Conservation (phyloP, 2,797 vertebrate genomes). For the Alosa sapidissima region DNA sequence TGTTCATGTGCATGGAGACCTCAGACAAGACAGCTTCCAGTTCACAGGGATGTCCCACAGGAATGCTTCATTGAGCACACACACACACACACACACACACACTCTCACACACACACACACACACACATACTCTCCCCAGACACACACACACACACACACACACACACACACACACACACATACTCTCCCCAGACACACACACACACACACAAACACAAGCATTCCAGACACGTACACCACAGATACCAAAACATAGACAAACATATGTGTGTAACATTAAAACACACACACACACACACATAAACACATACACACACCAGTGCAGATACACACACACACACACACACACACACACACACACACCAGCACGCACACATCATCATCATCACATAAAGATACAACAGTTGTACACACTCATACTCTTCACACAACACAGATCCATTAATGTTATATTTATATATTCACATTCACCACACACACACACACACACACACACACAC, state of each 20-base stretch:
- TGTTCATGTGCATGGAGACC: conserved; percentile 22
- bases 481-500: not conserved
- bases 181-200: not conserved
- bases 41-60: conserved; percentile 41
- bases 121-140: not conserved
- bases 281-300: not conserved
- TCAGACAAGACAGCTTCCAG: conserved; percentile 37
- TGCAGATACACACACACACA: not conserved
- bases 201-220: not conserved
- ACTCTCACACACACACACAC: conserved; percentile 5
- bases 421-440: no score
- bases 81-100: conserved; percentile 41
- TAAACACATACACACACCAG: not conserved
- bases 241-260: no score
- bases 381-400: no score
- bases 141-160: not conserved
- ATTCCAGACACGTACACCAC: not conserved
- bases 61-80: conserved; percentile 42
- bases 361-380: not conserved
- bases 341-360: not conserved
- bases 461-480: not conserved
- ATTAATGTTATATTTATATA: no score
- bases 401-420: not conserved
- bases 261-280: no score
- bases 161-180: not conserved